A percentile compares a stretch with the other conserved stretches of the same genome.
phyloP scores from a whole-genome alignment of 2,888 invertebrate genomes.

The Poecilobothrus nobilitatus region DNA sequence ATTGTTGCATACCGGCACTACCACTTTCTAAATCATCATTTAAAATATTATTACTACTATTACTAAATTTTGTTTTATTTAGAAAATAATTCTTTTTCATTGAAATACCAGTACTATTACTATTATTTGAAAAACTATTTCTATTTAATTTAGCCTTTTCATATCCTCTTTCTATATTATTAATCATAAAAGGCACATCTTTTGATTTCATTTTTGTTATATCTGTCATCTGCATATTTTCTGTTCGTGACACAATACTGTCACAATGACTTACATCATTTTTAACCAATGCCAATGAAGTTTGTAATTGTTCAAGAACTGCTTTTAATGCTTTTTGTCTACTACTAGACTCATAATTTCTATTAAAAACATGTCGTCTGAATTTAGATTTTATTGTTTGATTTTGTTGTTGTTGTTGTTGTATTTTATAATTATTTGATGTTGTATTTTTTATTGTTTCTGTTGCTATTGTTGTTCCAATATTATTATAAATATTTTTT shows the following conservation, averaged over 20 bases:
- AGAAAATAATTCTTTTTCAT: background rate
- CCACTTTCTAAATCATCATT: background rate
- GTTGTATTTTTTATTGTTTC: background rate
- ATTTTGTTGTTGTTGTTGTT: background rate
- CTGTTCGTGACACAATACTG: too few species aligned
- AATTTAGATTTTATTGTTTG: background rate
- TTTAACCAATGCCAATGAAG: background rate
- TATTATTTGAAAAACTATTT: background rate
- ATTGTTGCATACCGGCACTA: background rate
- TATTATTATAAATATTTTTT: background rate
- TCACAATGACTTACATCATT: background rate
- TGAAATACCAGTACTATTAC: too few species aligned
- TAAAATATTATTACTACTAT: background rate
- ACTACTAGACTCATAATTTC: background rate
- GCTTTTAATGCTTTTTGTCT: conserved; percentile 1
- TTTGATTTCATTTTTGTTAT: background rate
- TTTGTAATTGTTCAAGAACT: background rate
- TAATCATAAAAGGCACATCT: background rate
- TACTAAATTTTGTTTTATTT: background rate
- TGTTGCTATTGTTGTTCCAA: background rate
- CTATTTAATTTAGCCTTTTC: background rate
- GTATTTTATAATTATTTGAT: background rate
- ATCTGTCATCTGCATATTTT: background rate
- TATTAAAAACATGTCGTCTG: background rate
- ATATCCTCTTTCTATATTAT: background rate